These are phyloP conservation scores for Hermatobates lingyangjiaoensis DNA, from an alignment of 1,140 invertebrate genomes.

Conservation along the genomic window DNA sequence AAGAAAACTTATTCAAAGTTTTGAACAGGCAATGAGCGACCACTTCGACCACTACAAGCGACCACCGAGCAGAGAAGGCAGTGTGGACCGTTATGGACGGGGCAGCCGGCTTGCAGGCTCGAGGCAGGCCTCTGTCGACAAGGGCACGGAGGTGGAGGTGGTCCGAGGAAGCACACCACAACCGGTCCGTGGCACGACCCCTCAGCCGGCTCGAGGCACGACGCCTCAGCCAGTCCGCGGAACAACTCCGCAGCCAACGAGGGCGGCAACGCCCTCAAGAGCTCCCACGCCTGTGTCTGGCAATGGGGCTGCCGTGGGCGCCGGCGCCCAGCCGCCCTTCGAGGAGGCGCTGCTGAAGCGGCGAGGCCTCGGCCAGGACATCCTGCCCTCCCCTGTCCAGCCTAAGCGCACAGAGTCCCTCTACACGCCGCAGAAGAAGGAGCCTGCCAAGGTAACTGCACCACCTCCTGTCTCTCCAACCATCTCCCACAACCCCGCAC, in stretches of 20 bases:
- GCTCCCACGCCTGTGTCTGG: slow-evolving; percentile 25
- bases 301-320: slow-evolving; percentile 20
- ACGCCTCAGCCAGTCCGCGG: slow-evolving; percentile 3
- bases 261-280: slow-evolving; percentile 14
- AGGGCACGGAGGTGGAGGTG: slow-evolving; percentile 20
- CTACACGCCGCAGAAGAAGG: slow-evolving; percentile 15
- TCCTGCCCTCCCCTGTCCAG: slow-evolving; percentile 56
- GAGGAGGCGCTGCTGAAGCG: slow-evolving; percentile 66
- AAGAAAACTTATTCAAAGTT: slow-evolving; percentile 8
- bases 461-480: no score
- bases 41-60: slow-evolving; percentile 84
- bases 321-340: slow-evolving; percentile 30
- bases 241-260: slow-evolving; percentile 7
- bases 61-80: slow-evolving; percentile 68
- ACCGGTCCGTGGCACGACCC: background rate
- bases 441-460: no score
- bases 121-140: slow-evolving; percentile 56
- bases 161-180: slow-evolving; percentile 2
- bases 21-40: slow-evolving; percentile 34
- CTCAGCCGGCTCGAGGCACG: background rate
- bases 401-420: slow-evolving; percentile 72
- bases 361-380: slow-evolving; percentile 63
- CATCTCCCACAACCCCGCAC: no score
- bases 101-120: slow-evolving; percentile 33
- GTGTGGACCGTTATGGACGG: slow-evolving; percentile 60